These are phyloP conservation scores for Coenonympha arcania DNA, from an alignment of 2,888 invertebrate genomes.

Conservation along the genomic window DNA sequence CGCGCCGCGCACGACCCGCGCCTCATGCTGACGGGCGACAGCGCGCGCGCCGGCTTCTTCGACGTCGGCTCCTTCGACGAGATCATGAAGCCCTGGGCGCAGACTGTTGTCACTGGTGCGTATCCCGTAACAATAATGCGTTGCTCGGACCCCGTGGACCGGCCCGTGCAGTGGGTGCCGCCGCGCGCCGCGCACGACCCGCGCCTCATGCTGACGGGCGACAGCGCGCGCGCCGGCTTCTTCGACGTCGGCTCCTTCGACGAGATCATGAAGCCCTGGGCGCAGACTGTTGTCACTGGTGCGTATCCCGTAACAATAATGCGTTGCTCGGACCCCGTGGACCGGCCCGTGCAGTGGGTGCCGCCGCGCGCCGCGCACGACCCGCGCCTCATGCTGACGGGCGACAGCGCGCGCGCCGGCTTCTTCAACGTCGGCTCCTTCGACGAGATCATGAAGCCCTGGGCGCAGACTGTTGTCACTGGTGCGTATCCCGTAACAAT, in stretches of 20 bases:
- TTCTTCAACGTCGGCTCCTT: constrained; percentile 95
- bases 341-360: constrained; percentile 86
- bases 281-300: constrained; percentile 93
- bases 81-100: constrained; percentile 98
- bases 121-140: constrained; percentile 72
- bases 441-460: constrained; percentile 94
- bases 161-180: constrained; percentile 89
- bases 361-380: constrained; percentile 96
- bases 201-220: constrained; percentile 89
- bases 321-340: constrained; percentile 82
- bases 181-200: constrained; percentile 96
- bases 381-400: constrained; percentile 92
- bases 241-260: constrained; percentile 92
- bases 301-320: constrained; percentile 70
- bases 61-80: constrained; percentile 92
- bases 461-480: constrained; percentile 98
- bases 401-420: constrained; percentile 74
- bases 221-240: constrained; percentile 78
- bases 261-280: constrained; percentile 98
- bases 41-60: constrained; percentile 83
- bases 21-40: constrained; percentile 86
- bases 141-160: constrained; percentile 84
- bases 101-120: constrained; percentile 88
- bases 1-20: constrained; percentile 96
- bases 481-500: constrained; percentile 71